Evolutionary conservation across 2,888 invertebrate genomes (phyloP).

Genomic region (Lymantria dispar): DNA sequence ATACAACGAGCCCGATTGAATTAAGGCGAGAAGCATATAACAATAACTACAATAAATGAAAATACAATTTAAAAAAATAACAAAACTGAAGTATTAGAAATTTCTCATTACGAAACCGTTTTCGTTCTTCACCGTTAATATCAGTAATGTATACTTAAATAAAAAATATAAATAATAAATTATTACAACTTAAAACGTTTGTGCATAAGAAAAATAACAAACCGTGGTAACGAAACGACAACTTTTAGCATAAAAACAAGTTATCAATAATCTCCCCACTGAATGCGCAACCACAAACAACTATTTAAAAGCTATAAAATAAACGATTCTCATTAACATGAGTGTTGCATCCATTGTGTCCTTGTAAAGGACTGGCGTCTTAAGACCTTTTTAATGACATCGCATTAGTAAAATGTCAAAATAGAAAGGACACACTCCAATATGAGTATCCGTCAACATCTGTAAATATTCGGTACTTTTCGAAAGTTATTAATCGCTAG

Average conservation of each 20-base stretch:
- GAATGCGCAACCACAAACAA: constrained; percentile 67
- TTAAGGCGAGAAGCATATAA: too few relatives aligned
- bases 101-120: too few relatives aligned
- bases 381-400: constrained; percentile 67
- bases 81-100: too few relatives aligned
- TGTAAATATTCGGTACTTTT: constrained; percentile 23
- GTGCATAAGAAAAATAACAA: constrained; percentile 4
- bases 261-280: constrained; percentile 60
- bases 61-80: too few relatives aligned
- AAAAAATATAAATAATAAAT: too few relatives aligned
- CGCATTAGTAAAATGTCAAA: constrained; percentile 81
- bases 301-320: constrained; percentile 77
- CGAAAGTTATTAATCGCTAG: constrained; percentile 67
- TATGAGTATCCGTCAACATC: constrained; percentile 55
- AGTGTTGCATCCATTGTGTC: constrained; percentile 60
- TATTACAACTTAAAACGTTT: too few relatives aligned
- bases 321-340: constrained; percentile 74
- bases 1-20: too few relatives aligned
- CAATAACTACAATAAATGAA: too few relatives aligned
- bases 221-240: constrained; percentile 22
- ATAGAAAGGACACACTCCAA: constrained; percentile 72
- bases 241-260: constrained; percentile 22
- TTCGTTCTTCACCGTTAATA: too few relatives aligned
- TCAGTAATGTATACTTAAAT: too few relatives aligned
- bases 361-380: constrained; percentile 54